phyloP scores from a whole-genome alignment of 2,888 invertebrate species.

The Leptopilina drosophilae region DNA sequence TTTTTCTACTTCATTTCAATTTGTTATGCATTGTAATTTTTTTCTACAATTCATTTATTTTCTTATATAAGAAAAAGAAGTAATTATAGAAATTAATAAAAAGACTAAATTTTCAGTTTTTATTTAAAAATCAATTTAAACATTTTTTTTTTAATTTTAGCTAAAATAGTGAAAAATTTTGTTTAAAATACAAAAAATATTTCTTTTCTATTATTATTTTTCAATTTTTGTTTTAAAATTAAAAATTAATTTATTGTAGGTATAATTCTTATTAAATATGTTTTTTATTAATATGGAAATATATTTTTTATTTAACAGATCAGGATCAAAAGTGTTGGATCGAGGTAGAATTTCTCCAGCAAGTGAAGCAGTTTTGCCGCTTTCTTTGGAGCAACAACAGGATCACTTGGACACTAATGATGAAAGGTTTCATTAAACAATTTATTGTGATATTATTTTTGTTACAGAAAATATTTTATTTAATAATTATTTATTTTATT shows the following conservation, averaged over 20 bases:
- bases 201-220: not conserved
- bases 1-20: not conserved
- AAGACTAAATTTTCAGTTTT: not conserved
- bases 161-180: not conserved
- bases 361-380: conserved; percentile 79
- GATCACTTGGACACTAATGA: conserved; percentile 73
- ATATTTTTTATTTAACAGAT: conserved; percentile 76
- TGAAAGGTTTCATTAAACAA: conserved; percentile 67
- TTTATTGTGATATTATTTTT: not conserved
- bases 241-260: conserved; percentile 5
- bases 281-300: conserved; percentile 8
- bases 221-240: not conserved
- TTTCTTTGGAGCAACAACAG: conserved; percentile 70
- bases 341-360: conserved; percentile 82
- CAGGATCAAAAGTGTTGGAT: conserved; percentile 84
- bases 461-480: conserved; percentile 13
- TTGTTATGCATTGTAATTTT: not conserved
- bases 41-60: not conserved
- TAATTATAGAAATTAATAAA: not conserved
- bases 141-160: not conserved
- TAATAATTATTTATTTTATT: conserved; percentile 2
- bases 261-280: conserved; percentile 17
- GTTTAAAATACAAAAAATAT: not conserved
- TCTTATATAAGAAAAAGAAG: not conserved
- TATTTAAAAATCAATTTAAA: not conserved